phyloP scores from a whole-genome alignment of 2,888 invertebrate species.

The Cremastobaeus sp. region DNA sequence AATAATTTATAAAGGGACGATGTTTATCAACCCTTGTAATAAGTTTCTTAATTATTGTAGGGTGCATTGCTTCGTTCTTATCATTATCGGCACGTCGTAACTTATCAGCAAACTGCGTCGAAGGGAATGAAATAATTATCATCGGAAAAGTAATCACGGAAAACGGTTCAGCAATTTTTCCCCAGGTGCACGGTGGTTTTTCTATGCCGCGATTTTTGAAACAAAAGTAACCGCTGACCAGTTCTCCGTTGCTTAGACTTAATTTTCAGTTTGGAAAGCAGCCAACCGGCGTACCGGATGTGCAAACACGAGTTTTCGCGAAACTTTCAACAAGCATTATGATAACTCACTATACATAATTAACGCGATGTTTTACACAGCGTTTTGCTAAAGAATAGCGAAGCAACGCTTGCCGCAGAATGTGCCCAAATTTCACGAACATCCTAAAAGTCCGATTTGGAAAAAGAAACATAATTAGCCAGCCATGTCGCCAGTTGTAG shows the following conservation, averaged over 20 bases:
- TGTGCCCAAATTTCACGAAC: constrained; percentile 22
- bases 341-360: constrained; percentile 46
- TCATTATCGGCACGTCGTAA: no score
- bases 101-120: neutral
- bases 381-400: neutral
- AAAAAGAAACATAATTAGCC: constrained; percentile 28
- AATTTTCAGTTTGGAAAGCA: constrained; percentile 67
- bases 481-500: constrained; percentile 26
- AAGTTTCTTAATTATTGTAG: no score
- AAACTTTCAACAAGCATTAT: constrained; percentile 48
- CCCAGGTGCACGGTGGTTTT: neutral
- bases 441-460: constrained; percentile 19
- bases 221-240: constrained; percentile 37
- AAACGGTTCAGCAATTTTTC: neutral
- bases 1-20: no score
- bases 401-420: neutral
- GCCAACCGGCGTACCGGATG: constrained; percentile 60
- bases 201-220: neutral
- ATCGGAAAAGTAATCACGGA: neutral
- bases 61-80: no score
- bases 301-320: constrained; percentile 46
- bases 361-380: constrained; percentile 1
- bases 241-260: constrained; percentile 66
- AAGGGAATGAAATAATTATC: neutral
- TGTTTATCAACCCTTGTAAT: no score